Evolutionary conservation across 2,888 invertebrate genomes (phyloP).

Genomic region (Agriopis leucophaearia): DNA sequence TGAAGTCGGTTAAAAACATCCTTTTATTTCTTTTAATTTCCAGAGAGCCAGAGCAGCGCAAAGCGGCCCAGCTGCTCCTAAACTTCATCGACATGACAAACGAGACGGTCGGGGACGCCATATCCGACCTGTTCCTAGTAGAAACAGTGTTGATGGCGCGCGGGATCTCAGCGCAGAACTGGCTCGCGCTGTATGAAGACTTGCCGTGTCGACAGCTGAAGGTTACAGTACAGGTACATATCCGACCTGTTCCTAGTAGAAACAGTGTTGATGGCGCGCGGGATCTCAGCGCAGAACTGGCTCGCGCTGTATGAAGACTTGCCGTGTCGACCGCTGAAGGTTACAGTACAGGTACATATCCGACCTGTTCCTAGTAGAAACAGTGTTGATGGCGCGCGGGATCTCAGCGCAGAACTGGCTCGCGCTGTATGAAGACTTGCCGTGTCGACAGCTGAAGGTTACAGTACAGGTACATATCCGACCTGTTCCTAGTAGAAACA

Average conservation of each 20-base stretch:
- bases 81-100: conserved; percentile 95
- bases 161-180: conserved; percentile 92
- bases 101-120: conserved; percentile 98
- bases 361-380: conserved; percentile 97
- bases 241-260: conserved; percentile 93
- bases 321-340: conserved; percentile 95
- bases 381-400: conserved; percentile 93
- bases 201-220: conserved; percentile 96
- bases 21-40: not conserved
- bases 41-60: conserved; percentile 77
- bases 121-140: conserved; percentile 97
- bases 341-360: conserved; percentile 95
- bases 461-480: conserved; percentile 94
- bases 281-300: conserved; percentile 94
- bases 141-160: conserved; percentile 95
- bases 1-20: too few species aligned
- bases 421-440: conserved; percentile 93
- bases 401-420: conserved; percentile 94
- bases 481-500: conserved; percentile 96
- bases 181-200: conserved; percentile 94
- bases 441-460: conserved; percentile 95
- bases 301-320: conserved; percentile 92
- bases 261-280: conserved; percentile 93
- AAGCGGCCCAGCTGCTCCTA: conserved; percentile 88
- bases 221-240: conserved; percentile 90